Percentiles rank a stretch among this genome's conserved stretches.
Evolutionary conservation across 2,797 vertebrate species (phyloP).

Genomic region (Esox lucius): DNA sequence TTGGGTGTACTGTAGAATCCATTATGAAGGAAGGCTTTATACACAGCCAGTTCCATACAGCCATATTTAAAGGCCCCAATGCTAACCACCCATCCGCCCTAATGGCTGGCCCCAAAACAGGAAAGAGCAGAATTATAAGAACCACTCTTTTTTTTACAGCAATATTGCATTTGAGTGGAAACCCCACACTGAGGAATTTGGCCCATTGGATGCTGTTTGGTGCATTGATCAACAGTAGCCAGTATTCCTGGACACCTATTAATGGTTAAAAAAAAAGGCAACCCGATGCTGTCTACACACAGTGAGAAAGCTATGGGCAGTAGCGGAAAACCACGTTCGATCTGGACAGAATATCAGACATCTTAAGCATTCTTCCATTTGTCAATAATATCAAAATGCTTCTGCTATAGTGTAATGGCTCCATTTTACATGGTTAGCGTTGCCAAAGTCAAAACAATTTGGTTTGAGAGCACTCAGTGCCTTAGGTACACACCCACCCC

Average conservation of each 20-base stretch:
- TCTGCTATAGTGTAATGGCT: constrained; percentile 27
- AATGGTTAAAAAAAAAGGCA: neutral
- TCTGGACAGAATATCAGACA: constrained; percentile 1
- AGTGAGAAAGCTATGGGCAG: neutral
- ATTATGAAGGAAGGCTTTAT: constrained; percentile 70
- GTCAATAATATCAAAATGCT: constrained; percentile 35
- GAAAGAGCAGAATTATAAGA: neutral
- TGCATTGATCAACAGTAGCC: neutral
- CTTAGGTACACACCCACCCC: neutral
- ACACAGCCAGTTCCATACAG: constrained; percentile 65
- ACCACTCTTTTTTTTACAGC: neutral
- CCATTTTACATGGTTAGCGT: constrained; percentile 24
- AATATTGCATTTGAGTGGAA: neutral
- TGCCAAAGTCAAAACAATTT: constrained; percentile 21
- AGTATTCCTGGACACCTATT: neutral
- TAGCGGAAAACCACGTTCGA: neutral
- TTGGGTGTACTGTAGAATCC: constrained; percentile 40
- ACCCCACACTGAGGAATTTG: neutral
- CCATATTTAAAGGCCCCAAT: constrained; percentile 58
- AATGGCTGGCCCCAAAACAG: constrained; percentile 3
- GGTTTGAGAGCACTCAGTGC: neutral
- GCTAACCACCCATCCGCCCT: constrained; percentile 58
- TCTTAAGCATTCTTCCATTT: constrained; percentile 16
- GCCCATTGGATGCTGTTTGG: neutral
- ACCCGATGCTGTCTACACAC: neutral